Evolutionary conservation across 2,888 invertebrate species (phyloP).

Genomic region (Oxyscelio sp.): DNA sequence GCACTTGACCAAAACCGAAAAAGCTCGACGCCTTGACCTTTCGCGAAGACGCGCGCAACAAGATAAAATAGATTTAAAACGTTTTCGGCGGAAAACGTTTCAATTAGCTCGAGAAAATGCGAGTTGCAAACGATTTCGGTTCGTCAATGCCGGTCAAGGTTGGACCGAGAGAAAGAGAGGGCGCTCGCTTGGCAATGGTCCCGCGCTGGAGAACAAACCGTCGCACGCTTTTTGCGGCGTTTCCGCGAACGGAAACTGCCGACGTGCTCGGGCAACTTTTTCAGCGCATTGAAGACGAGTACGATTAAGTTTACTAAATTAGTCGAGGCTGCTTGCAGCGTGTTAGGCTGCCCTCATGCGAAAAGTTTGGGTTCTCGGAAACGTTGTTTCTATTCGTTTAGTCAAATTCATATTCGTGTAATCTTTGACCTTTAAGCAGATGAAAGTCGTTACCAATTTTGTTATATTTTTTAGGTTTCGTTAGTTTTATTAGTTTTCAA

Average conservation of each 20-base stretch:
- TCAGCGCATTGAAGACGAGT: background rate
- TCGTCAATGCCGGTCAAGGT: slow-evolving; percentile 61
- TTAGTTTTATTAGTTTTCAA: too few relatives aligned
- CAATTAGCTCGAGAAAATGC: slow-evolving; percentile 57
- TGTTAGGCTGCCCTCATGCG: too few relatives aligned
- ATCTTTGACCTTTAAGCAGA: too few relatives aligned
- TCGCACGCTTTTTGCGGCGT: slow-evolving; percentile 29
- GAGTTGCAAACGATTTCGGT: slow-evolving; percentile 62
- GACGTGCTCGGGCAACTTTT: background rate
- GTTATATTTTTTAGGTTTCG: too few relatives aligned
- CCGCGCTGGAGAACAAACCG: slow-evolving; percentile 52
- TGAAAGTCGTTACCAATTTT: too few relatives aligned
- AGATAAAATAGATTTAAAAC: slow-evolving; percentile 40
- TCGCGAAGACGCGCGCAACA: slow-evolving; percentile 28
- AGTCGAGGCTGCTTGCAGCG: too few relatives aligned
- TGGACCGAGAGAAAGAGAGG: slow-evolving; percentile 19
- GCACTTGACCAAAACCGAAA: too few relatives aligned
- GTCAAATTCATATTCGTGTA: too few relatives aligned
- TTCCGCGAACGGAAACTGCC: slow-evolving; percentile 40
- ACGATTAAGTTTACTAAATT: background rate
- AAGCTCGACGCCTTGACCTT: slow-evolving; percentile 48
- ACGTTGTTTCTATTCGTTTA: too few relatives aligned
- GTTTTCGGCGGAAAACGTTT: slow-evolving; percentile 37
- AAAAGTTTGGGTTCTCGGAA: too few relatives aligned
- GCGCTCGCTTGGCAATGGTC: slow-evolving; percentile 46